phyloP scores from a whole-genome alignment of 2,888 invertebrate genomes.

The Nycteola revayana region DNA sequence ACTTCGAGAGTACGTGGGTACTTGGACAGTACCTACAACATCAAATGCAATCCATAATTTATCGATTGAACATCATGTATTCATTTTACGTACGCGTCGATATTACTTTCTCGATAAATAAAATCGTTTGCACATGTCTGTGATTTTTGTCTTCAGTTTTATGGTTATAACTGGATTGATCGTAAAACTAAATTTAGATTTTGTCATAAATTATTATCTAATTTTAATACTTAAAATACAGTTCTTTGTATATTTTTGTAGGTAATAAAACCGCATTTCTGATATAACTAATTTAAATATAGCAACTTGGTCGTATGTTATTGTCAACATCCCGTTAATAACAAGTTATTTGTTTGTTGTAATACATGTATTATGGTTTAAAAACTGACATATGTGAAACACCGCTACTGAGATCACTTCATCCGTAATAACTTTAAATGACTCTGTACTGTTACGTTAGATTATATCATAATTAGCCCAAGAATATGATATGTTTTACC shows the following conservation, averaged over 20 bases:
- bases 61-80: conserved; percentile 36
- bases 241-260: too few relatives aligned
- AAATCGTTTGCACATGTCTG: conserved; percentile 10
- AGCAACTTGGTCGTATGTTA: too few relatives aligned
- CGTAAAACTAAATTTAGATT: too few relatives aligned
- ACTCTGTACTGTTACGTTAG: conserved; percentile 30
- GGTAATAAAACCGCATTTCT: too few relatives aligned
- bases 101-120: conserved; percentile 26
- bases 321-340: too few relatives aligned
- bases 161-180: background rate
- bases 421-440: conserved; percentile 37
- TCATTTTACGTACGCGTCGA: conserved; percentile 18
- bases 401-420: conserved; percentile 35
- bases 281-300: too few relatives aligned
- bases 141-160: background rate
- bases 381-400: conserved; percentile 3
- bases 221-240: too few relatives aligned
- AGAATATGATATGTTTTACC: conserved; percentile 17
- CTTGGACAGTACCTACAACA: conserved; percentile 7
- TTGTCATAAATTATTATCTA: too few relatives aligned
- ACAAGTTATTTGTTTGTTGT: too few relatives aligned
- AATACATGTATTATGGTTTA: too few relatives aligned
- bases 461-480: conserved; percentile 32
- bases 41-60: conserved; percentile 40
- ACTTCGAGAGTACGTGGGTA: conserved; percentile 21